phyloP scores from a whole-genome alignment of 2,797 vertebrate species.

The Sus cebifrons region DNA sequence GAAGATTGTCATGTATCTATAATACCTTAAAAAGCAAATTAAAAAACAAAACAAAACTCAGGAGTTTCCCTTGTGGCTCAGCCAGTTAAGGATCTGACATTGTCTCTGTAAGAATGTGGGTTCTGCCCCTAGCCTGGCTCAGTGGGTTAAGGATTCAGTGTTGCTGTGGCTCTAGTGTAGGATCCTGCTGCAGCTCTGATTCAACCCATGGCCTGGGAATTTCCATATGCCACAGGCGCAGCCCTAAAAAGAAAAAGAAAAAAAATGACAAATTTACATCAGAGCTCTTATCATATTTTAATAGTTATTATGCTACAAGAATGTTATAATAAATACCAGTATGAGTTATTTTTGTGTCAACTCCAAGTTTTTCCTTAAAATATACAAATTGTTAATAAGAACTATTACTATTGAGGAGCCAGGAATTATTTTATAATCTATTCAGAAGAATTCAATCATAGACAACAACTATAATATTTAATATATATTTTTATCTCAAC shows the following conservation, averaged over 20 bases:
- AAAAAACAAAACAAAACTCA: too few relatives aligned
- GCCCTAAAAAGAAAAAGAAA: not conserved
- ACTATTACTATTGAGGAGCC: not conserved
- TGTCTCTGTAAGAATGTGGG: too few relatives aligned
- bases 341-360: constrained; percentile 10
- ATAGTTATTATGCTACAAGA: not conserved
- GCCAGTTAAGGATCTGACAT: too few relatives aligned
- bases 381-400: constrained; percentile 3
- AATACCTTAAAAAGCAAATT: constrained; percentile 61
- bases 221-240: too few relatives aligned
- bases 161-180: too few relatives aligned
- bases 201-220: too few relatives aligned
- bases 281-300: not conserved
- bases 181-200: too few relatives aligned
- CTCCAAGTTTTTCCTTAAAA: not conserved
- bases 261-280: not conserved
- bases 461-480: constrained; percentile 33
- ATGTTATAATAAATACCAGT: too few relatives aligned
- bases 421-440: constrained; percentile 37
- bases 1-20: constrained; percentile 49
- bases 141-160: too few relatives aligned
- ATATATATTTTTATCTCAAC: constrained; percentile 27
- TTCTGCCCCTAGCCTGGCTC: too few relatives aligned
- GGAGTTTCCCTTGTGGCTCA: too few relatives aligned
- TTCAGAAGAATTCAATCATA: constrained; percentile 6